Evolutionary conservation across 1,140 invertebrate species (phyloP), one percentile per base, ranked within the genome.

Genomic region (Caenorhabditis brenneri): DNA sequence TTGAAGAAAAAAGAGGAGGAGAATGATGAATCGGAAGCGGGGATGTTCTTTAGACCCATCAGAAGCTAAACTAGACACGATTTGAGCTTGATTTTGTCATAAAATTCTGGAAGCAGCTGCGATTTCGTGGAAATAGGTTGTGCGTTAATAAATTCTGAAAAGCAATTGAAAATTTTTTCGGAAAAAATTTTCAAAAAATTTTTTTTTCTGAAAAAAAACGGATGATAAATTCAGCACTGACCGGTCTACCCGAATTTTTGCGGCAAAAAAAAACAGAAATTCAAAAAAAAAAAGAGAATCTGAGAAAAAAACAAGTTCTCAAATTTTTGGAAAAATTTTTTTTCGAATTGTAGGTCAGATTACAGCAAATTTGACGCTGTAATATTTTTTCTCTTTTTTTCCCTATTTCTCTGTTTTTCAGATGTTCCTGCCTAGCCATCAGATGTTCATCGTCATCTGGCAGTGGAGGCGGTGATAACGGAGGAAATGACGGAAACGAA

Each of bases 361-460:
- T n/a, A n/a, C n/a, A n/a, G n/a, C n/a, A n/a, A n/a, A n/a, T n/a
- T n/a, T n/a, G n/a, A n/a, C n/a, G n/a, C n/a, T n/a, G n/a, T n/a
- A n/a, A n/a, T n/a, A n/a, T n/a, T n/a, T n/a, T n/a, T n/a, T n/a
- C n/a, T n/a, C n/a, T 42, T 42, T 5, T 42, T 12, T 42, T 42
- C 9, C 24, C n/a, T 51, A 51, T 10, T 9, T 10, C n/a, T 10
- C n/a, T 4, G 3, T 19, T 51, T 58, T 58, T 58, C 53, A 58
- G 65, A 74, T 74, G 65, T 74, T 74, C 65, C 1, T 74, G 65
- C 19, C 12, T 48, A 27, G 39, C 42, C 36, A 60, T 81, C 29
- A 9, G 55, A 46, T 80, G 53, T 36, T 65, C 51, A 16, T 83
- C 53, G n/a, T 83, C 78, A 1, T 48, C 42, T 46, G 81, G 65